Evolutionary conservation across 2,888 invertebrate species (phyloP).

Genomic region (Cryptops parisi): DNA sequence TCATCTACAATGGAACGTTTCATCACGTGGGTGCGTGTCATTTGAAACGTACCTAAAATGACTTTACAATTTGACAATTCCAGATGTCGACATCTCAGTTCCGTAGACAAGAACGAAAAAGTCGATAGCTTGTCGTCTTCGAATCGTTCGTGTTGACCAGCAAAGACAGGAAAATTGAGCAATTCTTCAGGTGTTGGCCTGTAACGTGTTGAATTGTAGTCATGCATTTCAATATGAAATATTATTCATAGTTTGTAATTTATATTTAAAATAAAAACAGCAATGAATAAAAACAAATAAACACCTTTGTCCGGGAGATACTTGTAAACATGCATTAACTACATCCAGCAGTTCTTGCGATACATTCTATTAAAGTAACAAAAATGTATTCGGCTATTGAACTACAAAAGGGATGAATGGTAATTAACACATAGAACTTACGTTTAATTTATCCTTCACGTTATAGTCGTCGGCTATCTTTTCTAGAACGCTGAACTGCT

Average conservation of each 20-base stretch:
- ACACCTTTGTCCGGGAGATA: slow-evolving; percentile 3
- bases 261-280: background rate
- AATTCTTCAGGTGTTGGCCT: slow-evolving; percentile 1
- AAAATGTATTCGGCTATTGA: too few relatives aligned
- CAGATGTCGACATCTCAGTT: slow-evolving; percentile 24
- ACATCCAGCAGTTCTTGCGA: too few relatives aligned
- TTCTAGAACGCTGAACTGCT: background rate
- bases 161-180: background rate
- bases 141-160: slow-evolving; percentile 50
- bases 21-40: too few relatives aligned
- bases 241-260: too few relatives aligned
- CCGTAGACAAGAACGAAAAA: slow-evolving; percentile 35
- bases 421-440: too few relatives aligned
- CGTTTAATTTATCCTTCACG: background rate
- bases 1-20: too few relatives aligned
- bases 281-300: background rate
- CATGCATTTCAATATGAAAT: too few relatives aligned
- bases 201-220: too few relatives aligned
- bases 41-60: background rate
- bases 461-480: background rate
- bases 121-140: too few relatives aligned
- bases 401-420: too few relatives aligned
- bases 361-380: too few relatives aligned
- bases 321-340: slow-evolving; percentile 21
- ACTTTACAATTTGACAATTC: background rate